phyloP scores from a whole-genome alignment of 2,888 invertebrate genomes.

The Caenorhabditis macrosperma region DNA sequence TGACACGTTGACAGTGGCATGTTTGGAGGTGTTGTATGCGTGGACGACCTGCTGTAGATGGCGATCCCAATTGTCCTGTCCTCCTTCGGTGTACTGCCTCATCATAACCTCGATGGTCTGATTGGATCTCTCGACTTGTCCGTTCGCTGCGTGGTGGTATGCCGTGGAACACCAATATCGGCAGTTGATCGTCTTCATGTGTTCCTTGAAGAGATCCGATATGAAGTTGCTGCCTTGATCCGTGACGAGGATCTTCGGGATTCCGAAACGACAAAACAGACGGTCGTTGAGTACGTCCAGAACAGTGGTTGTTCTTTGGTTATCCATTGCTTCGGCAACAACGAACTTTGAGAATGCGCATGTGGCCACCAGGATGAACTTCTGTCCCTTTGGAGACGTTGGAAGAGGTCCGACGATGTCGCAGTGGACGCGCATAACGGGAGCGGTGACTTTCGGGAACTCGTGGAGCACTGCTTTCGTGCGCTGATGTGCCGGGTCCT shows the following conservation, averaged over 20 bases:
- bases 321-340: neutral
- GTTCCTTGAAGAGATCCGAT: too few relatives aligned
- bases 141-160: too few relatives aligned
- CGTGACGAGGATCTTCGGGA: neutral
- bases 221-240: conserved; percentile 21
- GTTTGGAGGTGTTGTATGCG: too few relatives aligned
- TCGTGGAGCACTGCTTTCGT: neutral
- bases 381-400: neutral
- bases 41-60: too few relatives aligned
- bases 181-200: too few relatives aligned
- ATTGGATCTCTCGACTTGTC: too few relatives aligned
- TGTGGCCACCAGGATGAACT: neutral
- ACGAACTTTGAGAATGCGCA: conserved; percentile 7
- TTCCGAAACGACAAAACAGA: conserved; percentile 8
- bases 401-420: conserved; percentile 1
- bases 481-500: neutral
- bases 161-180: too few relatives aligned
- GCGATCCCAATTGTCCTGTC: too few relatives aligned
- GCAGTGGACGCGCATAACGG: neutral
- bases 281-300: neutral
- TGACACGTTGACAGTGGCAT: too few relatives aligned
- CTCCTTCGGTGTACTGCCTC: too few relatives aligned
- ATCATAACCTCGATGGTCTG: too few relatives aligned
- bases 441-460: neutral
- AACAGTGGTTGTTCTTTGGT: neutral